Percentiles rank a stretch among this genome's conserved stretches.
These are phyloP conservation scores for Dendrophyllia cribrosa DNA, from an alignment of 64 coral and sea anemone species.

Conservation along the genomic window DNA sequence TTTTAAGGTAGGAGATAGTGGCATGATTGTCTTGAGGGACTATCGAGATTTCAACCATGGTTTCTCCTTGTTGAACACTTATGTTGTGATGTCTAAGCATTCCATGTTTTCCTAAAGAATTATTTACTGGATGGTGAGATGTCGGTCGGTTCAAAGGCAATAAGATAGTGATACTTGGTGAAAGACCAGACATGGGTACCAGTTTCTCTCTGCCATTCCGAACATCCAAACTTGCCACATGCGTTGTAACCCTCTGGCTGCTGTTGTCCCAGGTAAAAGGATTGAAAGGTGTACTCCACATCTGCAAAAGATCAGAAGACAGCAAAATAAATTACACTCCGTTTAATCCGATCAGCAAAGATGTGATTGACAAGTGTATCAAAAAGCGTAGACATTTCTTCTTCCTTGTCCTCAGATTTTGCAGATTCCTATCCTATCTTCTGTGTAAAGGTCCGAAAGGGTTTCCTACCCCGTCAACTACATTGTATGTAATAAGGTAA, in stretches of 20 bases:
- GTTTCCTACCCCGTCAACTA: too few relatives aligned
- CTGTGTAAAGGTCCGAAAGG: too few relatives aligned
- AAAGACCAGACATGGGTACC: not conserved
- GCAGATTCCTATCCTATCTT: too few relatives aligned
- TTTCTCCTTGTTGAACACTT: not conserved
- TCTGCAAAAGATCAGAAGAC: not conserved
- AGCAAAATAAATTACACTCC: too few relatives aligned
- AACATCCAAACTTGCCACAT: not conserved
- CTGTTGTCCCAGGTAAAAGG: not conserved
- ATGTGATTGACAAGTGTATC: too few relatives aligned
- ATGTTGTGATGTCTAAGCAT: not conserved
- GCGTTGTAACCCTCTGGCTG: not conserved
- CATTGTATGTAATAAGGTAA: too few relatives aligned
- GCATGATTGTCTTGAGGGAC: too few relatives aligned
- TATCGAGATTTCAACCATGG: too few relatives aligned
- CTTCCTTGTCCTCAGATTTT: too few relatives aligned
- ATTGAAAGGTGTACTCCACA: not conserved
- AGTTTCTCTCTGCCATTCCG: not conserved
- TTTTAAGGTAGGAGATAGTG: too few relatives aligned
- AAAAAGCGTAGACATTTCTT: too few relatives aligned
- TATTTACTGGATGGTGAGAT: not conserved
- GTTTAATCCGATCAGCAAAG: too few relatives aligned
- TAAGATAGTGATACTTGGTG: not conserved
- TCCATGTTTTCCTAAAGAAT: not conserved
- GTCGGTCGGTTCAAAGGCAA: not conserved